Base-by-base conservation (phyloP, 1,140 invertebrate species). In the Ectropis grisescens region DNA sequence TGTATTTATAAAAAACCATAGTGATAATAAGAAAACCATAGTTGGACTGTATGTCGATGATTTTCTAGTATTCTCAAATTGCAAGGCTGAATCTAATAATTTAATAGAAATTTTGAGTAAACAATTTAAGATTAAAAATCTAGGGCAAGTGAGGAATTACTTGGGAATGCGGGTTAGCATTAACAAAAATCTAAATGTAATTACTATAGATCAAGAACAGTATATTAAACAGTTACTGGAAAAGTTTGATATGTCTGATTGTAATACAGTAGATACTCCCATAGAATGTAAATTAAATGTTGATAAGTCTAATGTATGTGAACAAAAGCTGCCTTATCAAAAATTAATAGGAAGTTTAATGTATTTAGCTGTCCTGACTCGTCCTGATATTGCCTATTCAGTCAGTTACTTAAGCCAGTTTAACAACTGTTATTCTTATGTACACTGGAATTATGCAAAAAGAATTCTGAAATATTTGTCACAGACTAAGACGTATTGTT, bases 341-440 rank as follows among this genome's bases (percentile, higher is more conserved):
- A 48, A 59, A 41, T 34, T 75, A 19, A 58, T 79, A 33, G 65
- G 68, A 23, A 46, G 37, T 5, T 46, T 83, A n/a, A 56, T 82
- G 41, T 81, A 81, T 42, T 31, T 76, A 10, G 45, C 72, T 11
- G 48, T 66, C 23, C 41, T 48, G 6, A 66, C 67, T 3, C 32
- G 74, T 41, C 75, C 74, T 16, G 76, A 83, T 46, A 64, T 83
- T 23, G 44, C 60, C 13, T 82, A 50, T 41, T 48, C 62, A 13
- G 65, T 80, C 1, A 54, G 39, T 24, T 54, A 57, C 30, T 39
- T 76, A 4, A 56, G 58, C 13, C 49, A 65, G 29, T 78, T 67
- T 44, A 64, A 64, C 10, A 58, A 45, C 14, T 47, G 42, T 29
- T 64, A 50, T 29, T 44, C 37, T 25, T 22, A 39, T 42, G 14